Conservation (phyloP, 2,888 invertebrate genomes). For the Microctonus hyperodae region DNA sequence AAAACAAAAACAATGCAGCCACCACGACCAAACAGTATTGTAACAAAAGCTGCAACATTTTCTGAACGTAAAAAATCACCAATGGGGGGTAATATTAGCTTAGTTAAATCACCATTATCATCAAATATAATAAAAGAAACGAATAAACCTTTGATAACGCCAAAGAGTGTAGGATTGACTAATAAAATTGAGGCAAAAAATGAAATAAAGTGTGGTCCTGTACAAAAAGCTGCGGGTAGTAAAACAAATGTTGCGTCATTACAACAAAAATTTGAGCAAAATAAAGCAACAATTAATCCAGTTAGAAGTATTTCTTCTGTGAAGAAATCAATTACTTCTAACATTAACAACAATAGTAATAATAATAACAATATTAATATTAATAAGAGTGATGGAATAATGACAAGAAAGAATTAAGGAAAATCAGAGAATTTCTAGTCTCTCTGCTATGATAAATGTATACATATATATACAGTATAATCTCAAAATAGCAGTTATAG, state of each 20-base stretch:
- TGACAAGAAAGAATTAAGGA: constrained; percentile 20
- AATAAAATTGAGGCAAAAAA: constrained; percentile 27
- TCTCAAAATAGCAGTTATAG: too few relatives aligned
- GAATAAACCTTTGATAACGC: constrained; percentile 28
- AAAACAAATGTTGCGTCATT: constrained; percentile 79
- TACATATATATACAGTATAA: too few relatives aligned
- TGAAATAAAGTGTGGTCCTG: constrained; percentile 34
- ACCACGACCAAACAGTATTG: constrained; percentile 65
- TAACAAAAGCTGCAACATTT: constrained; percentile 63
- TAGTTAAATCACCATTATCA: constrained; percentile 39
- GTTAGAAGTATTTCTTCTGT: constrained; percentile 21
- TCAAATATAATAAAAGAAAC: constrained; percentile 26
- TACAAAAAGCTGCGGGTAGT: constrained; percentile 62
- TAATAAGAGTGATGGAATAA: constrained; percentile 2
- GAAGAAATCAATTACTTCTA: constrained; percentile 41
- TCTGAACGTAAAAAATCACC: constrained; percentile 53
- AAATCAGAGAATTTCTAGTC: constrained; percentile 11
- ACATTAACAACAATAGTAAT: constrained; percentile 23
- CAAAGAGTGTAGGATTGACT: constrained; percentile 21
- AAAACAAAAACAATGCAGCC: constrained; percentile 57
- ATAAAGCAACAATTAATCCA: constrained; percentile 43
- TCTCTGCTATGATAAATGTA: background rate
- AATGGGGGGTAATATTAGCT: constrained; percentile 36
- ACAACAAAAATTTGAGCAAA: constrained; percentile 80
- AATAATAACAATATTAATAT: background rate